These are phyloP conservation scores for Selene dorsalis DNA, from an alignment of 2,797 vertebrate genomes.

Conservation along the genomic window DNA sequence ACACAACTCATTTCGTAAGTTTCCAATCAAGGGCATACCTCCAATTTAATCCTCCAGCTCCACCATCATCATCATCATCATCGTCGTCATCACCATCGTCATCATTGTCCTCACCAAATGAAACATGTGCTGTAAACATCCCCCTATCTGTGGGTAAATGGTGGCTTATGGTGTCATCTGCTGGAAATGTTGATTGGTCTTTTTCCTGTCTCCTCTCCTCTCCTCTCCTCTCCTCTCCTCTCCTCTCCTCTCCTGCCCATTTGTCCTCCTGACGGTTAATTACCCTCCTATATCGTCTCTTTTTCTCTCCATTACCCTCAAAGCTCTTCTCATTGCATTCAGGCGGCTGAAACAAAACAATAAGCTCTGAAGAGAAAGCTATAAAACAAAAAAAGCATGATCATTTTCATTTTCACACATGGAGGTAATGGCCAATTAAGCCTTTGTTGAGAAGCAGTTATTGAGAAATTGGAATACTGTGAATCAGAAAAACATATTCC, in stretches of 20 bases:
- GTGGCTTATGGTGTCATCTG: conserved; percentile 40
- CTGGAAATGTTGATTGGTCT: conserved; percentile 72
- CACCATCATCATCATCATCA: conserved; percentile 1
- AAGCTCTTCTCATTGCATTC: conserved; percentile 4
- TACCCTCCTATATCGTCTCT: background rate
- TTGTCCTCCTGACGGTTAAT: too few species aligned
- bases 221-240: background rate
- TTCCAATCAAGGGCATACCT: background rate
- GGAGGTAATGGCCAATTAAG: background rate
- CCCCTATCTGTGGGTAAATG: too few species aligned
- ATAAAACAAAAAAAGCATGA: background rate
- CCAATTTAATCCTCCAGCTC: conserved; percentile 2
- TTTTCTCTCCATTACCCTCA: background rate
- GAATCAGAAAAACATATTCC: background rate
- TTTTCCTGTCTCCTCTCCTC: too few species aligned
- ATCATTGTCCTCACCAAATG: conserved; percentile 10
- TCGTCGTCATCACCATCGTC: background rate
- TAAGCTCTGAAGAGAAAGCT: background rate
- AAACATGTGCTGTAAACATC: background rate
- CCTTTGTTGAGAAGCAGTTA: too few species aligned
- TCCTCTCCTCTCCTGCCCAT: conserved; percentile 1
- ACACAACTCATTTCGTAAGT: conserved; percentile 5
- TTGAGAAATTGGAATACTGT: background rate
- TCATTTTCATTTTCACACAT: background rate
- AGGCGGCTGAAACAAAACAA: conserved; percentile 4